Conservation (phyloP, 2,113 vertebrate species). For the Neogale vison region DNA sequence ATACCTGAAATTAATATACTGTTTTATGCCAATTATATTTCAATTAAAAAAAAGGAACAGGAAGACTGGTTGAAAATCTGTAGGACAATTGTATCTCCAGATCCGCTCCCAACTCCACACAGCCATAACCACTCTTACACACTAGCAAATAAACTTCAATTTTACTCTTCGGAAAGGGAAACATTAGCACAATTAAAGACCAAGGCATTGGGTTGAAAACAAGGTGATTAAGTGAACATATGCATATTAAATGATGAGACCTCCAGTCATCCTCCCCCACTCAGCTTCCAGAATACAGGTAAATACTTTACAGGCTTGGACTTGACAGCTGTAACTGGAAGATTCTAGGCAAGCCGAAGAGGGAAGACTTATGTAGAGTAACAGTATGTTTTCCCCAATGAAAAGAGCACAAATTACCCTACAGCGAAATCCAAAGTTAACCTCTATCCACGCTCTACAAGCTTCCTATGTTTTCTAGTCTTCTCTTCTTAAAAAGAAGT, state of each 20-base stretch:
- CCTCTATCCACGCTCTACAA: not conserved
- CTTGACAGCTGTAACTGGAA: not conserved
- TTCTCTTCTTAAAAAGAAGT: not conserved
- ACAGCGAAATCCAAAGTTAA: not conserved
- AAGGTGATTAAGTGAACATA: not conserved
- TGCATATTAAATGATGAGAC: not conserved
- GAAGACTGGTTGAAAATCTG: not conserved
- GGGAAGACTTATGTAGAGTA: not conserved
- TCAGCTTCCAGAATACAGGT: not conserved
- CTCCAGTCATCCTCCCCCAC: not conserved
- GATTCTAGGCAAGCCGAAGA: not conserved
- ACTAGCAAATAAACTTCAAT: not conserved
- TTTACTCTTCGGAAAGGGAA: conserved; percentile 17
- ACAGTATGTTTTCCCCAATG: not conserved
- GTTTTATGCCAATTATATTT: not conserved
- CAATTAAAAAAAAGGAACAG: not conserved
- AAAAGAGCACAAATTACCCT: not conserved
- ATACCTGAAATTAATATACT: not conserved
- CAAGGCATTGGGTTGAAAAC: not conserved
- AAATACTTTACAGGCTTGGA: not conserved
- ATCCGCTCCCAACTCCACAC: not conserved
- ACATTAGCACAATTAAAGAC: not conserved
- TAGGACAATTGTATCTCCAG: not conserved
- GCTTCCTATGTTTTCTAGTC: not conserved
- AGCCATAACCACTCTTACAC: not conserved